Evolutionary conservation across 2,797 vertebrate species (phyloP), one percentile per base, ranked within the genome.

Genomic region (Galaxias olidus): DNA sequence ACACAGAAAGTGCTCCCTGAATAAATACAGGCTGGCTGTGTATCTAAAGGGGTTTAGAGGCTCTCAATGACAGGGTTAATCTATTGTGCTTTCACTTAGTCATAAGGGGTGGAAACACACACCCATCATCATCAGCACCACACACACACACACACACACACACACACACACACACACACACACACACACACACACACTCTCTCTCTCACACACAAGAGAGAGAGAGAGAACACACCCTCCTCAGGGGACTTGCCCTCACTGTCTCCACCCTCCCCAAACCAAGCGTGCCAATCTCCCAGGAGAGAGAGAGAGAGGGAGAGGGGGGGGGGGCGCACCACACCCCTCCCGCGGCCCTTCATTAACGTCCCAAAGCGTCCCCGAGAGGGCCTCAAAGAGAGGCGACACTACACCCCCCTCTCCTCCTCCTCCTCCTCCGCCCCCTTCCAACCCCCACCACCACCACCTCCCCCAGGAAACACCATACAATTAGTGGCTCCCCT

Each of bases 401-500:
- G 0, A 56, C 6, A 57, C 48, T 0, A 61, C 4, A 61, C 65
- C 73, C 83, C 72, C 72, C 75, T 60, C 64, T 65, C 50, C 19
- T 49, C 61, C 68, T 49, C 18, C 48, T 41, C 11, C 17, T 20
- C 69, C 71, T 72, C 62, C 67, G 19, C 20, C 69, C 82, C 71
- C 66, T 79, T 82, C 56, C 61, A 61, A 42, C 74, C 52, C 68
- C 61, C 63, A 13, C 13, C 62, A 60, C 67, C 19, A 19, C 72
- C 51, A 5, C 68, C 70, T 65, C 70, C 77, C 75, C 70, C 69
- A 68, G 55, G 76, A 78, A 79, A 84, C 87, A 90, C 76, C 81
- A 80, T 91, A 71, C 85, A 91, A 90, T 90, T 91, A 87, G 83
- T 86, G 89, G 81, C 74, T 85, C 77, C 62, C 66, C 64, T 10